A percentile compares a stretch with the other conserved stretches of the same genome.
Evolutionary conservation across 2,113 vertebrate genomes (phyloP).

Genomic region (Charina bottae): DNA sequence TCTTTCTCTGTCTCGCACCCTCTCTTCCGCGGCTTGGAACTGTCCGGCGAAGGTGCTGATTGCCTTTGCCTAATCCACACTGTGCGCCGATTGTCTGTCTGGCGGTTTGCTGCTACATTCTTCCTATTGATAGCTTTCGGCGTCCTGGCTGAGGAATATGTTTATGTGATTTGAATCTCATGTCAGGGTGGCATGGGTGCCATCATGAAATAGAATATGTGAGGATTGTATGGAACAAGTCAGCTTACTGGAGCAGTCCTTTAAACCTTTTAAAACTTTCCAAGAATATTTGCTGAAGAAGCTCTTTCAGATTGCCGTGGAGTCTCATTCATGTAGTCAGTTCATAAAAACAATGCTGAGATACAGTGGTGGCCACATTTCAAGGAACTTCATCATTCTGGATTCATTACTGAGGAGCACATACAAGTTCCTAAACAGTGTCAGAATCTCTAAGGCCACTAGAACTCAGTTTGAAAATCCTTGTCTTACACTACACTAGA

Average conservation of each 20-base stretch:
- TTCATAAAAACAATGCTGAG: not conserved
- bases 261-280: not conserved
- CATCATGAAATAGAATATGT: too few relatives aligned
- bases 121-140: too few relatives aligned
- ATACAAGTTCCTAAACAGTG: not conserved
- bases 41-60: too few relatives aligned
- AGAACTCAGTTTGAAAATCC: not conserved
- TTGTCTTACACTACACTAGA: not conserved
- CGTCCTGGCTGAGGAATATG: too few relatives aligned
- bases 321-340: not conserved
- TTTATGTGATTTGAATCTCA: too few relatives aligned
- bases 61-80: too few relatives aligned
- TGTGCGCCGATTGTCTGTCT: too few relatives aligned
- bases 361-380: not conserved
- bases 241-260: not conserved
- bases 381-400: not conserved
- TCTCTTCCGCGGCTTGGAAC: too few relatives aligned
- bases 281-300: not conserved
- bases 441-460: not conserved
- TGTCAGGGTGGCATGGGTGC: too few relatives aligned
- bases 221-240: not conserved
- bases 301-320: not conserved
- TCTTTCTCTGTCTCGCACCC: too few relatives aligned
- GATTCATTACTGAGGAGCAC: not conserved
- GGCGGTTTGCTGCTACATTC: too few relatives aligned